Percentiles rank a stretch among this genome's conserved stretches.
These are phyloP conservation scores for Falco naumanni DNA, from an alignment of 2,797 vertebrate genomes.

Conservation along the genomic window DNA sequence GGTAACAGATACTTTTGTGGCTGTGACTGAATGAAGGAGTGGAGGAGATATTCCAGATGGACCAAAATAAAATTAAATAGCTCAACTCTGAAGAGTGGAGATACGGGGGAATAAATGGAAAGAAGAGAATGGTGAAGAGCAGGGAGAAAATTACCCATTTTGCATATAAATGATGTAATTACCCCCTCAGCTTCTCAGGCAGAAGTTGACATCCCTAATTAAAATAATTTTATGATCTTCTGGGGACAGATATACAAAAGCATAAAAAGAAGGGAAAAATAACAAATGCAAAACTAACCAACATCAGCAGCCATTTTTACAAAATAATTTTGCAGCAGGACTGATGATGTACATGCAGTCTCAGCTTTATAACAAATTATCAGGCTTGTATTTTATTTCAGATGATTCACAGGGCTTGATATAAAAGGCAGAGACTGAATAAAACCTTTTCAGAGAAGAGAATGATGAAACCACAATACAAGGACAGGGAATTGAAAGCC, in stretches of 20 bases:
- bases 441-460: slow-evolving; percentile 42
- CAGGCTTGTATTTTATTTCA: slow-evolving; percentile 25
- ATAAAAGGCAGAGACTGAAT: slow-evolving; percentile 51
- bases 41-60: slow-evolving; percentile 44
- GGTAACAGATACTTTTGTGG: slow-evolving; percentile 3
- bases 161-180: slow-evolving; percentile 79
- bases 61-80: slow-evolving; percentile 65
- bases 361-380: slow-evolving; percentile 61
- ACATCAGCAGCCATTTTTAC: slow-evolving; percentile 37
- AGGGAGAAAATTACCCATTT: slow-evolving; percentile 70
- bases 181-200: slow-evolving; percentile 71
- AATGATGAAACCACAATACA: slow-evolving; percentile 28
- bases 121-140: slow-evolving; percentile 59
- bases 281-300: slow-evolving; percentile 36
- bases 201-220: slow-evolving; percentile 76
- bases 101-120: slow-evolving; percentile 61
- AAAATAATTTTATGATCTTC: slow-evolving; percentile 76
- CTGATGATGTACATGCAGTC: slow-evolving; percentile 38
- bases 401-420: slow-evolving; percentile 31
- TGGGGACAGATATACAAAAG: slow-evolving; percentile 63
- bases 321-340: slow-evolving; percentile 55
- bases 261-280: slow-evolving; percentile 61
- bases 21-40: slow-evolving; percentile 21
- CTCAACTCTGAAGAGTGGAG: slow-evolving; percentile 60
- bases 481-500: slow-evolving; percentile 28